Conservation (phyloP, 2,888 invertebrate species). For the Gastracanthus pulcherrimus region DNA sequence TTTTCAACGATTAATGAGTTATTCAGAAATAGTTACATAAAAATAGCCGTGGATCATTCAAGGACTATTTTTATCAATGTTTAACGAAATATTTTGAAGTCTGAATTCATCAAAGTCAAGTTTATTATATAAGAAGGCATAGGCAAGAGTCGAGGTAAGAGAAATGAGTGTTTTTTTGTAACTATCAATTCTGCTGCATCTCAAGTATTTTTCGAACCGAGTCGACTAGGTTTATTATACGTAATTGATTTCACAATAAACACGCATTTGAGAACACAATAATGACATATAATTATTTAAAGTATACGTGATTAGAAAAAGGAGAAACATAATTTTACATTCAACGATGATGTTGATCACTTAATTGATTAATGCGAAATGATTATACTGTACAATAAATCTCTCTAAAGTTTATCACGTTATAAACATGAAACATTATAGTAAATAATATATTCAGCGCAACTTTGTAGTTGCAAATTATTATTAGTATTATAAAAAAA, state of each 20-base stretch:
- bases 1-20: too few species aligned
- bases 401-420: too few species aligned
- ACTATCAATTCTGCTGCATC: constrained; percentile 28
- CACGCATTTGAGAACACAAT: neutral
- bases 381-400: too few species aligned
- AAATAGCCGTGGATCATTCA: neutral
- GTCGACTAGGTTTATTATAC: neutral
- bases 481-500: too few species aligned
- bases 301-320: neutral
- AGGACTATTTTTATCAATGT: constrained; percentile 18
- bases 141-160: neutral
- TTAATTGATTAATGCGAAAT: neutral
- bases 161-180: constrained; percentile 37
- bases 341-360: neutral
- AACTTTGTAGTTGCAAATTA: too few species aligned
- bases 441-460: too few species aligned
- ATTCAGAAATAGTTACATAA: too few species aligned
- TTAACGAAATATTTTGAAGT: neutral
- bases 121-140: constrained; percentile 12
- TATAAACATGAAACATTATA: too few species aligned
- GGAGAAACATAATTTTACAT: neutral
- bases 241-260: constrained; percentile 42
- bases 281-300: constrained; percentile 27
- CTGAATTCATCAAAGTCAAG: constrained; percentile 34
- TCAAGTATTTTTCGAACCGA: constrained; percentile 16